Base-by-base conservation (phyloP, 1,140 invertebrate genomes). In the Anagrus nilaparvatae region DNA sequence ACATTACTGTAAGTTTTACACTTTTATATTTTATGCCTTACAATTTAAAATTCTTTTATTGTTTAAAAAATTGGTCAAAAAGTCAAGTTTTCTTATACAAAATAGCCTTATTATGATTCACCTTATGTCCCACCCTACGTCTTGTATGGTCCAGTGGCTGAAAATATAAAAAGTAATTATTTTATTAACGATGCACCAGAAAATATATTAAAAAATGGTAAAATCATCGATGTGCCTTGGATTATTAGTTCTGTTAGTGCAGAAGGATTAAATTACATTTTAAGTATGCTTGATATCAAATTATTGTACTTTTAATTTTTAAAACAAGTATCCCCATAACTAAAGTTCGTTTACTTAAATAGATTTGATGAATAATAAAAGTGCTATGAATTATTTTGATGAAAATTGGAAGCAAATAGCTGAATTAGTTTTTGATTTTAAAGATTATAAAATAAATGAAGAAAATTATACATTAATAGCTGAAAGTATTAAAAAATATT, bases 201-300 rank as follows among this genome's bases (percentile, higher is more conserved):
- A 45, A 62, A 73, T 28, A 69, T 76, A 1, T 61, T 78, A 0
- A 50, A 50, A 10, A 51, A 60, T 4, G 73, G 74, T 1, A 52
- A 59, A 27, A 67, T 67, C 37, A 63, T 70, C n/a, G 70, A 73
- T 34, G 45, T 74, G 14, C 76, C 78, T 5, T 76, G 75, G 60
- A 63, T 81, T 20, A 67, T 70, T 4, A 69, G 73, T 3, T 62
- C 74, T 3, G 71, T 69, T 3, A 69, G 67, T 9, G 67, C 75
- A 45, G 76, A 79, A 52, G 77, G 75, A 49, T 54, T 80, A n/a
- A 80, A 72, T 50, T 73, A 75, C 7, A 73, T 64, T 33, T 70
- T 72, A 52, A 65, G 75, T 78, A 60, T 48, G 10, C 17, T 3
- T 1, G 27, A 33, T 19, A 12, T 32, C 8, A 23, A 2, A 23